Percentiles rank a stretch among this genome's conserved stretches.
Conservation (phyloP, 2,113 vertebrate genomes). For the Arizona elegans region DNA sequence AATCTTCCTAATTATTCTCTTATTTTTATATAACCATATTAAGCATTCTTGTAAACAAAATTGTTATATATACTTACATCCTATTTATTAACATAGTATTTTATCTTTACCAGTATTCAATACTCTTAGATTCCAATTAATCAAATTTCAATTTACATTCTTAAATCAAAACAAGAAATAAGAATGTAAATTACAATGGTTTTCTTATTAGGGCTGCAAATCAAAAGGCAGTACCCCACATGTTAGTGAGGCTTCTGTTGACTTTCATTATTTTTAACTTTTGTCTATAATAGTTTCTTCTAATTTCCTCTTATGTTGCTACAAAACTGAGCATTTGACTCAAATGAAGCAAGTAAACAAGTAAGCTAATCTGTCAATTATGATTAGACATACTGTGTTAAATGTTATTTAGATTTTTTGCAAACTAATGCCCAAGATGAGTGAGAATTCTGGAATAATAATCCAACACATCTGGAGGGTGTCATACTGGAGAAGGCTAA, state of each 20-base stretch:
- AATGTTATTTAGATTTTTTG: background rate
- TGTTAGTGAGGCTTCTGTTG: background rate
- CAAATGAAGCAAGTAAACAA: background rate
- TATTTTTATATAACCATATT: too few relatives aligned
- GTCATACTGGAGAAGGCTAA: background rate
- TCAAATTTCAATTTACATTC: too few relatives aligned
- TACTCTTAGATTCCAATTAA: too few relatives aligned
- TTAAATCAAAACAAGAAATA: too few relatives aligned
- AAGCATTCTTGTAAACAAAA: too few relatives aligned
- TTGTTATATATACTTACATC: too few relatives aligned
- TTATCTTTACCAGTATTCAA: too few relatives aligned
- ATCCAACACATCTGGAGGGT: background rate
- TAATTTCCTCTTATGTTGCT: background rate
- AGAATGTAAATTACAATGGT: background rate
- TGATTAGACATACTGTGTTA: background rate
- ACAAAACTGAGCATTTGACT: background rate
- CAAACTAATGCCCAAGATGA: background rate
- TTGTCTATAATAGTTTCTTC: background rate
- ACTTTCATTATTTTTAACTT: background rate
- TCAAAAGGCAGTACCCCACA: too few relatives aligned
- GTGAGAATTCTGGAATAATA: background rate
- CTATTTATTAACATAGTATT: too few relatives aligned
- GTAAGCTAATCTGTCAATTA: background rate
- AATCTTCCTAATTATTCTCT: too few relatives aligned
- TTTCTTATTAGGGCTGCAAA: background rate